phyloP scores from a whole-genome alignment of 2,113 vertebrate genomes.

The Aegithalos caudatus region DNA sequence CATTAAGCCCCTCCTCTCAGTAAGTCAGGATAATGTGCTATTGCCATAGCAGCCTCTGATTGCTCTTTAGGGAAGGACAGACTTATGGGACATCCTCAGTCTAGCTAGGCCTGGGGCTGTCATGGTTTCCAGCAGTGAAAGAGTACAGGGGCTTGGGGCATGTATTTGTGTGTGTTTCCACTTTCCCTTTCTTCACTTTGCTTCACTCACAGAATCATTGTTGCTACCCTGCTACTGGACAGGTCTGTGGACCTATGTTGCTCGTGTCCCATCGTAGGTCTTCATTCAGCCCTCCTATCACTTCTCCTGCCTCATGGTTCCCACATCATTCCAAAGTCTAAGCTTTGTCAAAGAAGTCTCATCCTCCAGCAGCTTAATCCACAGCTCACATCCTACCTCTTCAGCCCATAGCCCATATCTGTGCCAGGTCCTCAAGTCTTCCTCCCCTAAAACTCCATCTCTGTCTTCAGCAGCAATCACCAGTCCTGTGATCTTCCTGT shows the following conservation, averaged over 20 bases:
- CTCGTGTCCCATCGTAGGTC: rapidly evolving
- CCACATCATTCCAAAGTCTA: background rate
- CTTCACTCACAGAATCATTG: background rate
- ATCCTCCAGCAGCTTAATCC: background rate
- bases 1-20: slow-evolving; percentile 42
- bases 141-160: background rate
- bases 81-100: background rate
- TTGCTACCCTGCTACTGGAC: background rate
- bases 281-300: background rate
- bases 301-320: background rate
- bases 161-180: background rate
- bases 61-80: background rate
- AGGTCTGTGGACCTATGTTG: rapidly evolving
- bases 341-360: background rate
- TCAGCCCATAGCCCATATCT: background rate
- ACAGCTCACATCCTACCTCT: background rate
- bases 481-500: background rate
- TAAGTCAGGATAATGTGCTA: background rate
- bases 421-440: background rate
- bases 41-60: background rate
- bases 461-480: background rate
- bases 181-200: background rate
- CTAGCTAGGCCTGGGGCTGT: background rate
- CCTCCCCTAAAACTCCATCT: background rate
- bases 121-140: background rate